Evolutionary conservation across 1,140 invertebrate genomes (phyloP).

Genomic region (Dendroctonus ponderosae): DNA sequence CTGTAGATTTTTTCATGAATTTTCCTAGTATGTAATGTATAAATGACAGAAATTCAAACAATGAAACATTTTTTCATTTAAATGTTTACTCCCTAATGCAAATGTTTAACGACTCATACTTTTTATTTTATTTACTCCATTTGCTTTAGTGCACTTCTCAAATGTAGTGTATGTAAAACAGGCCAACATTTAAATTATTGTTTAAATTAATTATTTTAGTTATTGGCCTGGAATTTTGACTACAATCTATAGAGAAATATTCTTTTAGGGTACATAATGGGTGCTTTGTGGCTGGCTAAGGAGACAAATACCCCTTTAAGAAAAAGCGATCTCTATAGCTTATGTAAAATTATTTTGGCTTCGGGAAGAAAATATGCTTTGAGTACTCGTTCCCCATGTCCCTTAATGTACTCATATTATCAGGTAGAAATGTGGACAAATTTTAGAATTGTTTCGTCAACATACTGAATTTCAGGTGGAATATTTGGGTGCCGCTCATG

Average conservation of each 20-base stretch:
- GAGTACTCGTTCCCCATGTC: conserved; percentile 59
- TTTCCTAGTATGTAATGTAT: too few species aligned
- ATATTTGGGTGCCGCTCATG: conserved; percentile 83
- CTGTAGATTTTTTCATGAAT: too few species aligned
- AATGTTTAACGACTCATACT: too few species aligned
- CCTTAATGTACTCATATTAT: conserved; percentile 85
- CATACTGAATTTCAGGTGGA: conserved; percentile 55
- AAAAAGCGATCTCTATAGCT: conserved; percentile 57
- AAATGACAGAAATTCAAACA: too few species aligned
- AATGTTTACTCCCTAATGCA: too few species aligned
- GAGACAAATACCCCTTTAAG: conserved; percentile 57
- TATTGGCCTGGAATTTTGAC: too few species aligned
- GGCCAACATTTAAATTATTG: too few species aligned
- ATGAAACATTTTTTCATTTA: too few species aligned
- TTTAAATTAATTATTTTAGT: too few species aligned
- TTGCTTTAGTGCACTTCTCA: too few species aligned
- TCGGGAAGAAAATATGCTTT: conserved; percentile 70
- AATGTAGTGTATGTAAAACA: too few species aligned
- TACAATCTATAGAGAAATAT: background rate
- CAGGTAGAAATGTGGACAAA: conserved; percentile 43
- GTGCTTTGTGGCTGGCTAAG: conserved; percentile 69
- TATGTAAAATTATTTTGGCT: conserved; percentile 67
- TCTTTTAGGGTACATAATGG: conserved; percentile 66
- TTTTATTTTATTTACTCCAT: too few species aligned
- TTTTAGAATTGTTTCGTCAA: background rate